Percentiles rank a stretch among this genome's conserved stretches.
phyloP scores from a whole-genome alignment of 1,140 invertebrate species.

The Neodiprion fabricii region DNA sequence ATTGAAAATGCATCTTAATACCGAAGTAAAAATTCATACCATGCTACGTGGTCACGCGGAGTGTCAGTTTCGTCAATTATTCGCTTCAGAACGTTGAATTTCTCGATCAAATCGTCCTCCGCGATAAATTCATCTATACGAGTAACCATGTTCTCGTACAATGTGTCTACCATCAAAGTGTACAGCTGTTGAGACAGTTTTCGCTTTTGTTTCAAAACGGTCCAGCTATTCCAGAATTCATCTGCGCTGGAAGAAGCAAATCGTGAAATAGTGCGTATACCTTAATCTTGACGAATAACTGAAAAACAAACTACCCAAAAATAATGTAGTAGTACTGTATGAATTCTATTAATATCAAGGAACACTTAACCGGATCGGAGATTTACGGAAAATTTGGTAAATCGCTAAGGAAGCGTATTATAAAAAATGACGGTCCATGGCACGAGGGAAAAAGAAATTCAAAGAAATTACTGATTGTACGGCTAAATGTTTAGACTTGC shows the following conservation, averaged over 20 bases:
- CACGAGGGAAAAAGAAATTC: too few relatives aligned
- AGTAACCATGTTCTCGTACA: constrained; percentile 33
- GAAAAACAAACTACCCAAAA: too few relatives aligned
- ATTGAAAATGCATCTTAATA: too few relatives aligned
- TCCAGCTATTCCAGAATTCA: constrained; percentile 37
- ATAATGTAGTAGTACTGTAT: too few relatives aligned
- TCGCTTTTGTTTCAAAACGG: constrained; percentile 34
- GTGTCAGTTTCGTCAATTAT: not conserved
- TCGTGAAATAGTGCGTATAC: not conserved
- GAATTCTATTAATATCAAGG: too few relatives aligned
- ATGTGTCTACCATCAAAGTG: constrained; percentile 34
- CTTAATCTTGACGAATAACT: not conserved
- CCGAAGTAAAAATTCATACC: not conserved
- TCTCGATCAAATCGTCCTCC: constrained; percentile 34
- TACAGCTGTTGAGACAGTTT: constrained; percentile 32
- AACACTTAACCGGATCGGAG: too few relatives aligned
- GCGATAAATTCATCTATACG: constrained; percentile 35
- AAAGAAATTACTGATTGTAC: too few relatives aligned
- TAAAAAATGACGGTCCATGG: too few relatives aligned
- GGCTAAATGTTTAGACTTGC: not conserved
- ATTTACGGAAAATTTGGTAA: too few relatives aligned
- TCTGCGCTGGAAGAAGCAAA: constrained; percentile 38
- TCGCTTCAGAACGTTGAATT: constrained; percentile 18
- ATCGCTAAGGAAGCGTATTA: too few relatives aligned
- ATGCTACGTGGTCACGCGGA: not conserved